Evolutionary conservation across 2,888 invertebrate genomes (phyloP).

Genomic region (Fragum whitleyi): DNA sequence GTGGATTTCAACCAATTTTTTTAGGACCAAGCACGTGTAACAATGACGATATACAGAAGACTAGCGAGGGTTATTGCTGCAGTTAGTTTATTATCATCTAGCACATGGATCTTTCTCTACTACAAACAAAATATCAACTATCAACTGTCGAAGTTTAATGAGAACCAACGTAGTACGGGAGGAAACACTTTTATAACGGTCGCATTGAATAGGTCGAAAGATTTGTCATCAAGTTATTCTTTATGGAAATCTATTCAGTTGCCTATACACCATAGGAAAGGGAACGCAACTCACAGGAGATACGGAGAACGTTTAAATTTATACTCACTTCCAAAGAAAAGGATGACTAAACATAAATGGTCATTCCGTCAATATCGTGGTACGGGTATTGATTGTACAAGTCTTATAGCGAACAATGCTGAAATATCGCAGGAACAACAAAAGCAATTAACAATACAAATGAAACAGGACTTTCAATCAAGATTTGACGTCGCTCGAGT

Average conservation of each 20-base stretch:
- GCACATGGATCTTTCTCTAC: background rate
- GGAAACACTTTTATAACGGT: background rate
- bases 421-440: background rate
- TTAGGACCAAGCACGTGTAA: no score
- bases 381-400: background rate
- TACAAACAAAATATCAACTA: background rate
- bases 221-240: background rate
- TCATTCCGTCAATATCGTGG: background rate
- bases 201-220: background rate
- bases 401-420: background rate
- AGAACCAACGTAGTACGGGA: background rate
- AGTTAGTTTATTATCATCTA: background rate
- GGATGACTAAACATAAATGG: background rate
- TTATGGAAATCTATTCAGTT: background rate
- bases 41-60: background rate
- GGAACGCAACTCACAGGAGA: background rate
- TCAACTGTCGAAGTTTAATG: background rate
- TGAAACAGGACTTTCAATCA: background rate
- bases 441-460: background rate
- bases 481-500: background rate
- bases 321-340: background rate
- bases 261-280: background rate
- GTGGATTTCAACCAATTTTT: no score
- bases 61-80: background rate
- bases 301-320: conserved; percentile 4